phyloP scores from a whole-genome alignment of 2,113 vertebrate species.

The Sebastes fasciatus region DNA sequence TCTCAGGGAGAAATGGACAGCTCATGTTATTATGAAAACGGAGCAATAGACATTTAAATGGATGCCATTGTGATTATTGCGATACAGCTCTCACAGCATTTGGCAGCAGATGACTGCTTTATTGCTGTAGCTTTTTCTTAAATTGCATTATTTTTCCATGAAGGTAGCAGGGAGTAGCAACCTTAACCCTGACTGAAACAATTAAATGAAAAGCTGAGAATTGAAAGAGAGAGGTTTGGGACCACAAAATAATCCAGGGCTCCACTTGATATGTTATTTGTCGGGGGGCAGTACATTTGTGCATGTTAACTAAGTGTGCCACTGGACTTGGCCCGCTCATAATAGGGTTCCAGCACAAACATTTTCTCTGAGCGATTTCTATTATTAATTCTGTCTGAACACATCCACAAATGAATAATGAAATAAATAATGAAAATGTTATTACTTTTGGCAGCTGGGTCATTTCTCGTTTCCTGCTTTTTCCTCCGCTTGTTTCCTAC shows the following conservation, averaged over 20 bases:
- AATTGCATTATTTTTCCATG: constrained; percentile 56
- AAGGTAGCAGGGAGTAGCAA: constrained; percentile 46
- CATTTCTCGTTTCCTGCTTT: constrained; percentile 84
- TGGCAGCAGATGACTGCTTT: constrained; percentile 59
- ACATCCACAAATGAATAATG: constrained; percentile 87
- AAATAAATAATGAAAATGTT: constrained; percentile 86
- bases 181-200: constrained; percentile 69
- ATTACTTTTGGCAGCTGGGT: constrained; percentile 85
- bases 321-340: constrained; percentile 78
- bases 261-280: constrained; percentile 81
- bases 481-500: constrained; percentile 75
- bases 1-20: constrained; percentile 66
- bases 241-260: constrained; percentile 68
- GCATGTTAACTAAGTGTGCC: constrained; percentile 84
- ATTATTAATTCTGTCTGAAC: constrained; percentile 87
- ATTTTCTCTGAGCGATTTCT: constrained; percentile 82
- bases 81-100: constrained; percentile 49
- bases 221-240: constrained; percentile 69
- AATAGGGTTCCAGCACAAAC: constrained; percentile 80
- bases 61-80: constrained; percentile 62
- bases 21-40: constrained; percentile 71
- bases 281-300: constrained; percentile 78
- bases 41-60: constrained; percentile 59
- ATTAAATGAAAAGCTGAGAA: constrained; percentile 74
- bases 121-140: constrained; percentile 53